Base-by-base conservation (phyloP, 1,140 invertebrate genomes). In the Pseudomyrmex gracilis region DNA sequence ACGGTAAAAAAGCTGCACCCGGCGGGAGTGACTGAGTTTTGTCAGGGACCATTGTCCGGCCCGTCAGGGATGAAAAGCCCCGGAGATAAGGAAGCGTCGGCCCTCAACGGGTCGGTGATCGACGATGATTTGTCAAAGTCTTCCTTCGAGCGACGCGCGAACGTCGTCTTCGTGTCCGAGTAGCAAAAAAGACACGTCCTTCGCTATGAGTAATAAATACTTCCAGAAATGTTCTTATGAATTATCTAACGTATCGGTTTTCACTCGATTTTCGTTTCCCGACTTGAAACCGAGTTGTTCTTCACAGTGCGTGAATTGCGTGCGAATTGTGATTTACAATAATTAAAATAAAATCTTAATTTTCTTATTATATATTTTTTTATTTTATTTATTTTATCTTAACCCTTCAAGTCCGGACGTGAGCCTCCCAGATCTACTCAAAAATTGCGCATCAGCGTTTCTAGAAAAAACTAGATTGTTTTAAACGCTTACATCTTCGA, bases 61-160 rank as follows among this genome's bases (percentile, higher is more conserved):
- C 55, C 45, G 77, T 67, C 86, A 77, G 67, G 73, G 73, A 60
- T 80, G 61, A 84, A 82, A 76, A 85, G 74, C 84, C 61, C 60
- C 82, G 83, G 83, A 88, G 87, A 88, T 87, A 88, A 83, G 34
- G 83, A 73, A 71, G 61, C 77, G 86, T 66, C 55, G 34, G 61
- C 10, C 77, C 77, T 89, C 67, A 43, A 55, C 71, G 87, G 83
- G 83, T 85, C 85, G 85, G 83, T 86, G 86, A 90, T 92, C 85
- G 85, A 73, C 87, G 88, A 34, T 34, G 34, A 92, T 92, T 92
- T 92, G 91, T 92, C 91, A 92, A 92, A 92, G 90, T 92, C 91
- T 64, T 77, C 61, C 83, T 74, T 43, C 73, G 64, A 82, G 85
- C 55, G 80, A 82, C 82, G 64, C 9, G 49, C 58, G n/a, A 15